Evolutionary conservation across 2,888 invertebrate genomes (phyloP).

Genomic region (Eupelmus urozonus): DNA sequence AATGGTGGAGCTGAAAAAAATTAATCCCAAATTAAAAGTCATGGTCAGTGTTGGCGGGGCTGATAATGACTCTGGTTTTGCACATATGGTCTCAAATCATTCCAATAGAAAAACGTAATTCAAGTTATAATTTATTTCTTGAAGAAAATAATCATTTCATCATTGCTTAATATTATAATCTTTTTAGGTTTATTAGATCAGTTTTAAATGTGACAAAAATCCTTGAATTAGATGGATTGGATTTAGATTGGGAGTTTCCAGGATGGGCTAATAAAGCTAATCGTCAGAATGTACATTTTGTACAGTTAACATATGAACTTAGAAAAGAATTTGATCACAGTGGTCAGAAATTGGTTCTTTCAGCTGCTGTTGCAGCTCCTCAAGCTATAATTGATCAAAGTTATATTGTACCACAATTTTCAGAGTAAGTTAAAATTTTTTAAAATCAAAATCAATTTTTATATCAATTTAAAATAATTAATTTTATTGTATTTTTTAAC

Average conservation of each 20-base stretch:
- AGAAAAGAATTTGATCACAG: constrained; percentile 82
- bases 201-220: constrained; percentile 78
- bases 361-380: constrained; percentile 89
- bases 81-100: constrained; percentile 86
- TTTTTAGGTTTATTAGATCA: constrained; percentile 79
- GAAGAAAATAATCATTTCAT: constrained; percentile 15
- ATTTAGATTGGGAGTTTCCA: constrained; percentile 94
- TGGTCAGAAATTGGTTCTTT: constrained; percentile 81
- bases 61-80: constrained; percentile 80
- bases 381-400: constrained; percentile 85
- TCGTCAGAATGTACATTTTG: constrained; percentile 85
- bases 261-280: constrained; percentile 76
- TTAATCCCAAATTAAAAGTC: constrained; percentile 85
- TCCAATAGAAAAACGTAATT: constrained; percentile 82
- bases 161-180: constrained; percentile 1
- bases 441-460: constrained; percentile 2
- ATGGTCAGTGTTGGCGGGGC: constrained; percentile 86
- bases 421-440: constrained; percentile 79
- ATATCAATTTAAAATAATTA: too few relatives aligned
- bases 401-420: constrained; percentile 88
- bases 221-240: constrained; percentile 84
- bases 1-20: constrained; percentile 79
- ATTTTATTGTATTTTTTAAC: too few relatives aligned
- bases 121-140: constrained; percentile 10
- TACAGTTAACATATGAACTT: constrained; percentile 86